Percentiles rank a stretch among this genome's conserved stretches.
Evolutionary conservation across 2,797 vertebrate genomes (phyloP).

Genomic region (Tapirus indicus): DNA sequence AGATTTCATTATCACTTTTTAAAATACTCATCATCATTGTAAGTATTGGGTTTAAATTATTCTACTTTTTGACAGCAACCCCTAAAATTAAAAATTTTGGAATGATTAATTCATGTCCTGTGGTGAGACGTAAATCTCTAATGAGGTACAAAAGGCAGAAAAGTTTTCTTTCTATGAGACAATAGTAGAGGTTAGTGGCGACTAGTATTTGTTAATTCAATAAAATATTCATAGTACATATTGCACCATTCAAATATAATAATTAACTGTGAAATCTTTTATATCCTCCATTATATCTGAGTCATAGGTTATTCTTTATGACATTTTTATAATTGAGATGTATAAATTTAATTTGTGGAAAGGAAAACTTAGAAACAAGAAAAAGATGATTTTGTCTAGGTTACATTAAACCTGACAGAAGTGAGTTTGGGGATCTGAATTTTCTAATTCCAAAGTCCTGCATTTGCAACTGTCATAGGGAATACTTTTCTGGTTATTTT

Average conservation of each 20-base stretch:
- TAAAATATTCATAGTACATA: conserved; percentile 18
- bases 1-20: conserved; percentile 71
- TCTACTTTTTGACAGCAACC: conserved; percentile 58
- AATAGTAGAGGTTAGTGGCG: background rate
- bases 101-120: background rate
- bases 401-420: background rate
- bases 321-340: background rate
- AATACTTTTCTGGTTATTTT: conserved; percentile 12
- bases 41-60: conserved; percentile 62
- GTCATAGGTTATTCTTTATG: background rate
- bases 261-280: conserved; percentile 1
- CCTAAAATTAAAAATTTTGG: background rate
- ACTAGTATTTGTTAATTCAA: background rate
- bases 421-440: background rate
- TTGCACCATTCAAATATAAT: background rate
- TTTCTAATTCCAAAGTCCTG: background rate
- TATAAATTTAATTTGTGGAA: conserved; percentile 8
- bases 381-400: background rate
- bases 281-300: background rate
- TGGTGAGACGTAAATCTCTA: background rate
- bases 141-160: background rate
- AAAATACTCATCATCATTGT: conserved; percentile 71
- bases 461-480: background rate
- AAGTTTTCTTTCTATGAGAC: conserved; percentile 29
- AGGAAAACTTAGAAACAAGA: background rate